These are phyloP conservation scores for Papilio dardanus DNA, from an alignment of 1,140 invertebrate genomes.

Conservation along the genomic window DNA sequence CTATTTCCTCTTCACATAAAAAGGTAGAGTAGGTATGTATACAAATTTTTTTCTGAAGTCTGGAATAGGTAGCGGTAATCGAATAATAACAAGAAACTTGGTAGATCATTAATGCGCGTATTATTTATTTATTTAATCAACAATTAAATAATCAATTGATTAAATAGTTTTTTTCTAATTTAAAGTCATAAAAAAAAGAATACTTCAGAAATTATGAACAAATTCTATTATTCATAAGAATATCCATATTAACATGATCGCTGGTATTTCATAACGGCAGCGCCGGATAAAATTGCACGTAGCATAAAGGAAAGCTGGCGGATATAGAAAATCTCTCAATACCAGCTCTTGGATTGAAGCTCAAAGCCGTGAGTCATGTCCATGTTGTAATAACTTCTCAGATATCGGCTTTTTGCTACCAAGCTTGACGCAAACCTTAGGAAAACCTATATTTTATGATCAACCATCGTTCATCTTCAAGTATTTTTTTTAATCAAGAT, in stretches of 20 bases:
- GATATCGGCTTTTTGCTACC: slow-evolving; percentile 38
- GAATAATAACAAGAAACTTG: no score
- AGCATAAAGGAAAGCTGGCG: slow-evolving; percentile 77
- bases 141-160: no score
- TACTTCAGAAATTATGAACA: no score
- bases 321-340: slow-evolving; percentile 81
- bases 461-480: slow-evolving; percentile 14
- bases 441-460: slow-evolving; percentile 41
- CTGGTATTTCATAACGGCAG: slow-evolving; percentile 66
- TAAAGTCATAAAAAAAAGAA: no score
- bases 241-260: slow-evolving; percentile 54
- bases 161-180: no score
- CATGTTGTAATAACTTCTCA: slow-evolving; percentile 51
- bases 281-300: slow-evolving; percentile 74
- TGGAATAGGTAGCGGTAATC: no score
- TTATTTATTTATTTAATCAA: no score
- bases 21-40: no score
- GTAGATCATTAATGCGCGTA: no score
- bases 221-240: slow-evolving; percentile 4
- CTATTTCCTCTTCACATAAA: no score
- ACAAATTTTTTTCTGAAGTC: no score
- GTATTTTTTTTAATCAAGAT: slow-evolving; percentile 8
- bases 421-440: slow-evolving; percentile 35
- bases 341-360: slow-evolving; percentile 63
- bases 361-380: slow-evolving; percentile 62